A percentile compares a stretch with the other conserved stretches of the same genome.
Conservation (phyloP, 2,797 vertebrate genomes). For the Melanogrammus aeglefinus region DNA sequence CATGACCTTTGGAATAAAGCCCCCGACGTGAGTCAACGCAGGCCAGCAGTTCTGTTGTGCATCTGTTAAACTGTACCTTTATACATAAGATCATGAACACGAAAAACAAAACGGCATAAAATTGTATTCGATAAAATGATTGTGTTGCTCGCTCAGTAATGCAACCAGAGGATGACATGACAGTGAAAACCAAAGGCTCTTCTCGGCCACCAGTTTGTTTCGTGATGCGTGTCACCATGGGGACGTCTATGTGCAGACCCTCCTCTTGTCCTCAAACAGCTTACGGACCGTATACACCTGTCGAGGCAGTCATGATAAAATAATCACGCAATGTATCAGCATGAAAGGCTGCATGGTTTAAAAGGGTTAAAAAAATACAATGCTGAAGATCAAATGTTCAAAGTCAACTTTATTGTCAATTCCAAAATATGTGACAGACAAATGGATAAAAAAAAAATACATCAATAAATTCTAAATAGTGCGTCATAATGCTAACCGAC, state of each 20-base stretch:
- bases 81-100: not conserved
- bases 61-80: not conserved
- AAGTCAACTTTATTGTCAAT: too few species aligned
- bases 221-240: not conserved
- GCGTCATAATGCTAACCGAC: not conserved
- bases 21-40: not conserved
- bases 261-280: constrained; percentile 84
- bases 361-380: not conserved
- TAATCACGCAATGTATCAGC: not conserved
- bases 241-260: constrained; percentile 74
- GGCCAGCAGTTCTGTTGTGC: not conserved
- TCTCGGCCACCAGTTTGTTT: constrained; percentile 11
- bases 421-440: too few species aligned
- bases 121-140: not conserved
- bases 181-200: not conserved
- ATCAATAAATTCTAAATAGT: too few species aligned
- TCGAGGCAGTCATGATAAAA: not conserved
- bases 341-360: not conserved
- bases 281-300: constrained; percentile 87
- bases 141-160: not conserved
- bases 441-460: too few species aligned
- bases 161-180: not conserved
- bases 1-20: not conserved
- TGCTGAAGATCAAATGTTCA: too few species aligned
- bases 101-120: not conserved